Evolutionary conservation across 2,888 invertebrate species (phyloP), one percentile per base, ranked within the genome.

Genomic region (Neoaliturus tenellus): DNA sequence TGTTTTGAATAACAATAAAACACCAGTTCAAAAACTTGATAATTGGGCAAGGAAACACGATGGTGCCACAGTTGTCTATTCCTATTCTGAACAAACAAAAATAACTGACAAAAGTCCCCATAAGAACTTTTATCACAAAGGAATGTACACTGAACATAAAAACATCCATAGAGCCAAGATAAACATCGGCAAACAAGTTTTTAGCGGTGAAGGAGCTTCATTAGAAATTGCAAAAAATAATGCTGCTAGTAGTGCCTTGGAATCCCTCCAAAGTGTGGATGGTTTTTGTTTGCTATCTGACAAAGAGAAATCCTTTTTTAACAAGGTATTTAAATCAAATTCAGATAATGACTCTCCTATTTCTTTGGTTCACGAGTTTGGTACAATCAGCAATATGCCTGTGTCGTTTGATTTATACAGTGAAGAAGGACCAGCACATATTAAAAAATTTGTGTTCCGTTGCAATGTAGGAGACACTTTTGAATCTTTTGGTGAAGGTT

Each of bases 341-440:
- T 44, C 75, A 3, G 55, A 55, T 14, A 20, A 33, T 35, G n/a
- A 28, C 20, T 28, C 25, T 55, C 78, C 78, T 6, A 55, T 78
- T 33, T 78, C 78, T 33, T 23, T 78, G 17, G 55, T 78, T 51
- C 55, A 51, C 25, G 55, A 78, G 35, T 78, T 78, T 55, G 78
- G 33, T 31, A 35, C 17, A 31, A 55, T 25, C 2, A 55, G 48
- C 17, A 55, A 55, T 5, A 28, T 55, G 33, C n/a, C 25, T 12
- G 78, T 55, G 20, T 33, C 17, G n/a, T 78, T 78, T 55, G 78
- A 78, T 28, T 12, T 78, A 6, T 6, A 28, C 12, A 55, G 33
- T 28, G 78, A 78, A 78, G 78, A 78, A 55, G 78, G 78, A 0
- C 78, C 78, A 1, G 31, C 78, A 5, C 78, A 78, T 20, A 78